Percentiles rank a stretch among this genome's conserved stretches.
phyloP scores from a whole-genome alignment of 2,888 invertebrate genomes.

The Fragum fragum region DNA sequence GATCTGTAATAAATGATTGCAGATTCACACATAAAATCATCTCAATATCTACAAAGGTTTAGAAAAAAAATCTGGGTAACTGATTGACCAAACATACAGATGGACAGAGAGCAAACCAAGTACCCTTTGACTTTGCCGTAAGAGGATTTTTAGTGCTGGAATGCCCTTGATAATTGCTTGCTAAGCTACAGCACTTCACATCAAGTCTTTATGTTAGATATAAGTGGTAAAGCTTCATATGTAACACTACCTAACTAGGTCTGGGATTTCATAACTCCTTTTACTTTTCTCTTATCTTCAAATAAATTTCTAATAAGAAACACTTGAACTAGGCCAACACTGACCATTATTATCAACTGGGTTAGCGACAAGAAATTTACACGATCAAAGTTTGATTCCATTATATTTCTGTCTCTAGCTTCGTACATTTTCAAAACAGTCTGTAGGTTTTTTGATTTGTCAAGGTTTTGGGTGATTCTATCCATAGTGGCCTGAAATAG shows the following conservation, averaged over 20 bases:
- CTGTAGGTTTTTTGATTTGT: slow-evolving; percentile 84
- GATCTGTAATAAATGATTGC: too few species aligned
- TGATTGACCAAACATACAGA: too few species aligned
- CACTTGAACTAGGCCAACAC: slow-evolving; percentile 91
- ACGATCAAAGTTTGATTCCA: slow-evolving; percentile 93
- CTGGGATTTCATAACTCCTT: slow-evolving; percentile 63
- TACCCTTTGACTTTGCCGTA: too few species aligned
- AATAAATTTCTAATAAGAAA: slow-evolving; percentile 93
- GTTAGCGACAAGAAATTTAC: slow-evolving; percentile 92
- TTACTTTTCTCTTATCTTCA: slow-evolving; percentile 88
- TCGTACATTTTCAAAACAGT: slow-evolving; percentile 91
- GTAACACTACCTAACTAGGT: slow-evolving; percentile 49
- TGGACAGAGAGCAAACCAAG: too few species aligned
- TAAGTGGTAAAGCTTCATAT: too few species aligned
- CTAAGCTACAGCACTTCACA: too few species aligned
- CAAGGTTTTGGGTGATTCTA: slow-evolving; percentile 88
- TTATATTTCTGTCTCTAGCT: slow-evolving; percentile 93
- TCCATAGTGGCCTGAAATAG: slow-evolving; percentile 89
- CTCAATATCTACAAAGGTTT: too few species aligned
- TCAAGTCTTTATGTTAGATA: too few species aligned
- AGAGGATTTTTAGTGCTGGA: too few species aligned
- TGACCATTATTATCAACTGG: slow-evolving; percentile 91
- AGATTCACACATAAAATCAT: too few species aligned
- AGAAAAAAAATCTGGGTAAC: too few species aligned
- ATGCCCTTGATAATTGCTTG: too few species aligned